Conservation (phyloP, 2,113 vertebrate genomes). For the Sclerurus mexicanus region DNA sequence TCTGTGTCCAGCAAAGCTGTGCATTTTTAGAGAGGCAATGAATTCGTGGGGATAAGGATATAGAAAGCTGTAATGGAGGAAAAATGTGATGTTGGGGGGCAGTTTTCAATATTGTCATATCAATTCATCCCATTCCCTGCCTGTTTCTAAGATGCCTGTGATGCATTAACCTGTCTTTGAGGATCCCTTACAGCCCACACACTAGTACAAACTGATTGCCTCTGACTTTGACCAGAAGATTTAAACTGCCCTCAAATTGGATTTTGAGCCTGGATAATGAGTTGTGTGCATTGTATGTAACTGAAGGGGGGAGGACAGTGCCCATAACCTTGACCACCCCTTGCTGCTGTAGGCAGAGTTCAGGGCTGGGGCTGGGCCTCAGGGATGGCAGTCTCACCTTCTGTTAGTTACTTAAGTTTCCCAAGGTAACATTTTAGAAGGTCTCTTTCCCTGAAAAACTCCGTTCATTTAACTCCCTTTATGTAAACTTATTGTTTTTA, state of each 20-base stretch:
- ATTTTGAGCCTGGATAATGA: conserved; percentile 6
- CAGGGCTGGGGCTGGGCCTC: neutral
- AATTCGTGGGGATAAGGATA: neutral
- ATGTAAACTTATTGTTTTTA: neutral
- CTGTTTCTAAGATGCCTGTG: neutral
- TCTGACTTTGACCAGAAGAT: neutral
- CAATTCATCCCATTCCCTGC: neutral
- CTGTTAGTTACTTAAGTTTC: neutral
- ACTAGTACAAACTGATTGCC: neutral
- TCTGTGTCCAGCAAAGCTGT: neutral
- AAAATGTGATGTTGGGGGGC: neutral
- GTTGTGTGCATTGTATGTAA: neutral
- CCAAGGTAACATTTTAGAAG: neutral
- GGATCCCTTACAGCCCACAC: neutral
- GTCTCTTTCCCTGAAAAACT: neutral
- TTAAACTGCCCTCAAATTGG: neutral
- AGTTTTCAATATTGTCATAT: neutral
- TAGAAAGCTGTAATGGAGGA: neutral
- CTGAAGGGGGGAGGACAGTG: neutral
- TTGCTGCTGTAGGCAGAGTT: neutral
- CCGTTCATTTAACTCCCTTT: neutral
- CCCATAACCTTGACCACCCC: neutral
- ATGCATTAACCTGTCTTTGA: neutral
- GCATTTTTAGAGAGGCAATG: accelerated
- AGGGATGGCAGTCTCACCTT: neutral